A percentile compares a stretch with the other conserved stretches of the same genome.
Evolutionary conservation across 2,888 invertebrate species (phyloP).

Genomic region (Napeogenes inachia): DNA sequence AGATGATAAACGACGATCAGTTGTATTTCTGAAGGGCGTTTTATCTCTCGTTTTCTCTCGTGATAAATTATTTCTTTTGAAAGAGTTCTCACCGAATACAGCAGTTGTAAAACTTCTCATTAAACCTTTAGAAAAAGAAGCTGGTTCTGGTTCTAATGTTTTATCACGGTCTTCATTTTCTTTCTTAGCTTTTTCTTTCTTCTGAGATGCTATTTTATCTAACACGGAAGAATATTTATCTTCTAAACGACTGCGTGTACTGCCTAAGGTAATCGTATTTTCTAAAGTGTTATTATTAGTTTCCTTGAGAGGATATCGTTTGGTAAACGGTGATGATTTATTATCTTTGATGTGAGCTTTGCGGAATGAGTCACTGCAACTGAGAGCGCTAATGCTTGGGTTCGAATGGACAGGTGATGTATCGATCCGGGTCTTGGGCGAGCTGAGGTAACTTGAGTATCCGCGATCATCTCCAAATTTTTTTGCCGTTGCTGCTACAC

Average conservation of each 20-base stretch:
- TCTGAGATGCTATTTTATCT: conserved; percentile 81
- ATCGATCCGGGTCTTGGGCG: conserved; percentile 57
- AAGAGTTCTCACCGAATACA: conserved; percentile 81
- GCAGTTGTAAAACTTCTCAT: conserved; percentile 86
- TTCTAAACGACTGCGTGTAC: conserved; percentile 83
- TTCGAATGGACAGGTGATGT: conserved; percentile 64
- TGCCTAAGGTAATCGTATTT: conserved; percentile 62
- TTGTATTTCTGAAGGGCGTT: conserved; percentile 78
- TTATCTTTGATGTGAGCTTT: conserved; percentile 66
- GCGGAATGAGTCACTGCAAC: conserved; percentile 71
- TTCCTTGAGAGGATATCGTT: conserved; percentile 69
- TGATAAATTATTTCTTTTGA: conserved; percentile 73
- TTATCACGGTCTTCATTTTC: conserved; percentile 81
- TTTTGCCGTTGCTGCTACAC: conserved; percentile 45
- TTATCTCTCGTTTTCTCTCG: conserved; percentile 80
- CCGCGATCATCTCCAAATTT: conserved; percentile 63
- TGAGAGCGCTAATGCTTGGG: conserved; percentile 58
- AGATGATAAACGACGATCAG: conserved; percentile 63
- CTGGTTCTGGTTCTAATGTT: conserved; percentile 80
- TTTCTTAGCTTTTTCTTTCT: conserved; percentile 72
- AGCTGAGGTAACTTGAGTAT: conserved; percentile 63
- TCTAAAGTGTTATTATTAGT: conserved; percentile 71
- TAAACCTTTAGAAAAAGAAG: conserved; percentile 64
- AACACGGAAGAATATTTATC: conserved; percentile 88
- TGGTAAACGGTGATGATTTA: conserved; percentile 65